Evolutionary conservation across 2,797 vertebrate genomes (phyloP).

Genomic region (Sus cebifrons): DNA sequence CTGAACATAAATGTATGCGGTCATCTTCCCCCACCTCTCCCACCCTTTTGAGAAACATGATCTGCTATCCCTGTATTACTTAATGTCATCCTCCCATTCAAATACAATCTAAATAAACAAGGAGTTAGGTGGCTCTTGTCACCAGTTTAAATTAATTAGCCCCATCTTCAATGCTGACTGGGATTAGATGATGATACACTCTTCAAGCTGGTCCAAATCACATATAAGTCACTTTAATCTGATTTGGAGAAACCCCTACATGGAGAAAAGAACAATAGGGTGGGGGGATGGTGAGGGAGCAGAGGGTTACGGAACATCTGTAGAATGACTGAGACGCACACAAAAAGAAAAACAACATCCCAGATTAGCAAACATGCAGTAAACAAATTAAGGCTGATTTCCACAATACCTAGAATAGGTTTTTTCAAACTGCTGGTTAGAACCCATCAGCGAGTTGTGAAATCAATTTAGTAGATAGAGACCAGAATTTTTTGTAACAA

Average conservation of each 20-base stretch:
- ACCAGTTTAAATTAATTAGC: constrained; percentile 58
- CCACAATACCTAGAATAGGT: constrained; percentile 43
- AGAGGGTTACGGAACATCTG: not conserved
- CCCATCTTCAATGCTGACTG: not conserved
- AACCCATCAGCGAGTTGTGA: constrained; percentile 58
- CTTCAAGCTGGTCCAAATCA: not conserved
- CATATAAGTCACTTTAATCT: constrained; percentile 48
- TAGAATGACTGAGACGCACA: constrained; percentile 45
- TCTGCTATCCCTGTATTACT: not conserved
- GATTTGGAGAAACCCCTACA: constrained; percentile 11
- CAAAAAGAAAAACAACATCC: constrained; percentile 57
- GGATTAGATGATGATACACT: constrained; percentile 14
- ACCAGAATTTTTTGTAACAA: constrained; percentile 66
- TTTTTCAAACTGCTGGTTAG: constrained; percentile 59
- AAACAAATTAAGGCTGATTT: constrained; percentile 73
- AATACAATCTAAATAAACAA: constrained; percentile 59
- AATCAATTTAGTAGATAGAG: constrained; percentile 63
- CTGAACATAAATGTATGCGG: not conserved
- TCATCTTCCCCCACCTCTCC: not conserved
- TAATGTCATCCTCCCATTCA: not conserved
- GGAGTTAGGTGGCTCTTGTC: not conserved
- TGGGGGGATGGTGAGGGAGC: fast-evolving
- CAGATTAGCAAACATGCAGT: constrained; percentile 72
- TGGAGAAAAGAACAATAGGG: not conserved
- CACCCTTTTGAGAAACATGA: not conserved